Percentiles rank a stretch among this genome's conserved stretches.
These are phyloP conservation scores for Dipodomys spectabilis DNA, from an alignment of 2,113 vertebrate species.

Conservation along the genomic window DNA sequence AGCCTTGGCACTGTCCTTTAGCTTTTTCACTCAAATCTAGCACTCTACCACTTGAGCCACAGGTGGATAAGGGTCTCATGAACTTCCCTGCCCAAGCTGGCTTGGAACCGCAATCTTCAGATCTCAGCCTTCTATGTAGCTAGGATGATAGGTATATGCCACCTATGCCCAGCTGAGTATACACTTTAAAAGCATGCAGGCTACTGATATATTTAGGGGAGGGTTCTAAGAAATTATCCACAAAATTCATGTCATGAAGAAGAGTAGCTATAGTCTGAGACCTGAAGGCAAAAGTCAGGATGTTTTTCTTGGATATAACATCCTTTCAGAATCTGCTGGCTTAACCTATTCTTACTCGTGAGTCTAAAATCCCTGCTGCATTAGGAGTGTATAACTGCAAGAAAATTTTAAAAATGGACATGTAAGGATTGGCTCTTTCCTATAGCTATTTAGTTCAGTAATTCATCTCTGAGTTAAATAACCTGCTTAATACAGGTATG, in stretches of 20 bases:
- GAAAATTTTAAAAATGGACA: not conserved
- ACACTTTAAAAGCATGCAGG: not conserved
- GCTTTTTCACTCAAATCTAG: too few relatives aligned
- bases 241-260: not conserved
- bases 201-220: not conserved
- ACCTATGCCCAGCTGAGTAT: too few relatives aligned
- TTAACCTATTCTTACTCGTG: not conserved
- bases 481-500: not conserved
- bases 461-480: not conserved
- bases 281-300: not conserved
- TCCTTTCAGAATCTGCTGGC: not conserved
- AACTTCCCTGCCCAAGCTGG: too few relatives aligned
- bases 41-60: too few relatives aligned
- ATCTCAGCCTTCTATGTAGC: too few relatives aligned
- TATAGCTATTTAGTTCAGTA: not conserved
- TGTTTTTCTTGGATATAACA: not conserved
- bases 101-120: too few relatives aligned
- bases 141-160: too few relatives aligned
- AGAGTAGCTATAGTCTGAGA: not conserved
- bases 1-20: too few relatives aligned
- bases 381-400: not conserved
- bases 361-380: rapidly evolving
- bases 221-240: not conserved
- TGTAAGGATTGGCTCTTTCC: not conserved
- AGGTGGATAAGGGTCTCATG: too few relatives aligned